Evolutionary conservation across 2,888 invertebrate species (phyloP).

Genomic region (Leuctra nigra): DNA sequence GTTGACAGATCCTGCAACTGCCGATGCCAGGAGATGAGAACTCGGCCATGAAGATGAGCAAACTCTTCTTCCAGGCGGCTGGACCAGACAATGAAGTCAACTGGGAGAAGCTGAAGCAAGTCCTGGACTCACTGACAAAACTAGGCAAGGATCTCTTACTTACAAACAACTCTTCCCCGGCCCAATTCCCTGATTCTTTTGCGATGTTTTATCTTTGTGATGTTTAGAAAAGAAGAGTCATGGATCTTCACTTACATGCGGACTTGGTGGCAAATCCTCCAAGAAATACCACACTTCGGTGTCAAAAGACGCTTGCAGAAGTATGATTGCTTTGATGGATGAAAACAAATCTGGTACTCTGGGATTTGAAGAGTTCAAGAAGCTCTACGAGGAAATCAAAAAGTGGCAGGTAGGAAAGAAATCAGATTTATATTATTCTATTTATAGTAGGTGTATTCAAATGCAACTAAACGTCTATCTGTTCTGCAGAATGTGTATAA

Average conservation of each 20-base stretch:
- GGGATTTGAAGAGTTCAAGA: conserved; percentile 83
- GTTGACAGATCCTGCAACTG: not conserved
- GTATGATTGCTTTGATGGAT: conserved; percentile 91
- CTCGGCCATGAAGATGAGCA: not conserved
- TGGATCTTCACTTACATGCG: too few relatives aligned
- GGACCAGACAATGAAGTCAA: conserved; percentile 89
- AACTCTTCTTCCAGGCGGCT: conserved; percentile 74
- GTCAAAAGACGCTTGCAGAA: conserved; percentile 85
- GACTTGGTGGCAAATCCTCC: too few relatives aligned
- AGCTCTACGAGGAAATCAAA: conserved; percentile 73
- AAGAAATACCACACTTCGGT: too few relatives aligned
- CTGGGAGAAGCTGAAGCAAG: conserved; percentile 86
- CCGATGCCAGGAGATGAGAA: not conserved
- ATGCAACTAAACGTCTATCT: too few relatives aligned
- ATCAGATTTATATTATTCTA: too few relatives aligned
- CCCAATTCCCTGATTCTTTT: not conserved
- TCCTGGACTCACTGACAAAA: conserved; percentile 81
- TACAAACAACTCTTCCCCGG: not conserved
- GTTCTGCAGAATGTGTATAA: conserved; percentile 76
- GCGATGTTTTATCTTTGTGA: too few relatives aligned
- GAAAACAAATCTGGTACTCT: conserved; percentile 84
- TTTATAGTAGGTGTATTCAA: too few relatives aligned
- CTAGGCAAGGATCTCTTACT: conserved; percentile 60
- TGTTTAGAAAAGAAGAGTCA: too few relatives aligned
- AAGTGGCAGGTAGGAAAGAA: conserved; percentile 69